Conservation (phyloP, 2,888 invertebrate species). For the Drosophila histrio region DNA sequence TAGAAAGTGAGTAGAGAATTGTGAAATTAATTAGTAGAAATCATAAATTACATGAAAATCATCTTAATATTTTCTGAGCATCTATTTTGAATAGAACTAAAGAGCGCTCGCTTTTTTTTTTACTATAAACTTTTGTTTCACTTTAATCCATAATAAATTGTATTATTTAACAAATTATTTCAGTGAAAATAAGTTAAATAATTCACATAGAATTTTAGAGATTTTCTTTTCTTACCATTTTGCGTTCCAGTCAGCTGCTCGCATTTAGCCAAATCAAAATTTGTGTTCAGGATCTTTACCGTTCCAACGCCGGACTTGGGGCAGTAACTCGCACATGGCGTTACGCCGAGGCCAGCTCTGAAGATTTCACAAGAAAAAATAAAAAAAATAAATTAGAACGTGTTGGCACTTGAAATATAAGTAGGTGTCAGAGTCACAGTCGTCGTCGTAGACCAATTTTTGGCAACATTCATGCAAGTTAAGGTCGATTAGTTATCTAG, state of each 20-base stretch:
- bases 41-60: too few relatives aligned
- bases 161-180: too few relatives aligned
- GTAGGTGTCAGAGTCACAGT: constrained; percentile 23
- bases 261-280: constrained; percentile 84
- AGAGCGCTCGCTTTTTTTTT: too few relatives aligned
- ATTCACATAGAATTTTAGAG: neutral
- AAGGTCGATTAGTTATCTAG: constrained; percentile 14
- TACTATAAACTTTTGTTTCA: too few relatives aligned
- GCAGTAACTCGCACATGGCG: constrained; percentile 76
- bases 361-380: constrained; percentile 10
- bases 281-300: constrained; percentile 48
- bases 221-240: constrained; percentile 84
- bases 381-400: neutral
- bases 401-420: constrained; percentile 19
- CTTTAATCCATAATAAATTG: too few relatives aligned
- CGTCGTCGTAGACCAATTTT: constrained; percentile 4
- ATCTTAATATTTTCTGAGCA: too few relatives aligned
- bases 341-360: constrained; percentile 83
- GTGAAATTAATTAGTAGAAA: neutral
- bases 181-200: neutral
- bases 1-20: neutral
- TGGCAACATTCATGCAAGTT: neutral
- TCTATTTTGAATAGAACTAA: too few relatives aligned
- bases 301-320: constrained; percentile 48
- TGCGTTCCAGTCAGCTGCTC: constrained; percentile 86